A percentile compares a stretch with the other conserved stretches of the same genome.
Evolutionary conservation across 2,113 vertebrate genomes (phyloP).

Genomic region (Reinhardtius hippoglossoides): DNA sequence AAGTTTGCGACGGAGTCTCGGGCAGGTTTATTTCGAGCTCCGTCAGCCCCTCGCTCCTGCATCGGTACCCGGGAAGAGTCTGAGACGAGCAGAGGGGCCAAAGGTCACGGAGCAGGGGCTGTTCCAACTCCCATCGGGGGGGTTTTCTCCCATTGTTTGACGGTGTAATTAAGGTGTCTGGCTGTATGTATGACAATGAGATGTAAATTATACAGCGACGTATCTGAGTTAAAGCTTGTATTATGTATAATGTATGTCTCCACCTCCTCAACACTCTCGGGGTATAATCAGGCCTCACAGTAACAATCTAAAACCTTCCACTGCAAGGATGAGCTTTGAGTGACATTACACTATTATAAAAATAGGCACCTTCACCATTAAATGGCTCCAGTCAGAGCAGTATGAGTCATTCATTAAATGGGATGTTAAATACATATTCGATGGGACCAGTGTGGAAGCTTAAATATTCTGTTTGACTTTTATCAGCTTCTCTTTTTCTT

Average conservation of each 20-base stretch:
- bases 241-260: slow-evolving; percentile 59
- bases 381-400: slow-evolving; percentile 11
- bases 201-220: slow-evolving; percentile 70
- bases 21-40: slow-evolving; percentile 43
- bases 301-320: slow-evolving; percentile 41
- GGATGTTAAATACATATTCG: slow-evolving; percentile 36
- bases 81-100: slow-evolving; percentile 17
- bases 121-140: slow-evolving; percentile 50
- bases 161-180: slow-evolving; percentile 71
- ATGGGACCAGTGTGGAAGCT: slow-evolving; percentile 40
- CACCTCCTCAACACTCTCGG: slow-evolving; percentile 1
- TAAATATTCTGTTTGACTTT: slow-evolving; percentile 50
- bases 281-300: slow-evolving; percentile 22
- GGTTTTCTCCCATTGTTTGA: slow-evolving; percentile 51
- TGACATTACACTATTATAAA: slow-evolving; percentile 37
- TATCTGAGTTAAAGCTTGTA: slow-evolving; percentile 54
- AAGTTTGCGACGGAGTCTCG: slow-evolving; percentile 41
- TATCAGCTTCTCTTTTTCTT: slow-evolving; percentile 36
- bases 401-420: slow-evolving; percentile 66
- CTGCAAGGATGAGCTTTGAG: slow-evolving; percentile 15
- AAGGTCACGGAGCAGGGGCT: slow-evolving; percentile 51
- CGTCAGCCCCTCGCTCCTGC: slow-evolving; percentile 26
- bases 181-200: slow-evolving; percentile 66
- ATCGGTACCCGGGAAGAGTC: slow-evolving; percentile 14
- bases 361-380: slow-evolving; percentile 22